Conservation (phyloP, 2,797 vertebrate species). For the Acipenser oxyrinchus region DNA sequence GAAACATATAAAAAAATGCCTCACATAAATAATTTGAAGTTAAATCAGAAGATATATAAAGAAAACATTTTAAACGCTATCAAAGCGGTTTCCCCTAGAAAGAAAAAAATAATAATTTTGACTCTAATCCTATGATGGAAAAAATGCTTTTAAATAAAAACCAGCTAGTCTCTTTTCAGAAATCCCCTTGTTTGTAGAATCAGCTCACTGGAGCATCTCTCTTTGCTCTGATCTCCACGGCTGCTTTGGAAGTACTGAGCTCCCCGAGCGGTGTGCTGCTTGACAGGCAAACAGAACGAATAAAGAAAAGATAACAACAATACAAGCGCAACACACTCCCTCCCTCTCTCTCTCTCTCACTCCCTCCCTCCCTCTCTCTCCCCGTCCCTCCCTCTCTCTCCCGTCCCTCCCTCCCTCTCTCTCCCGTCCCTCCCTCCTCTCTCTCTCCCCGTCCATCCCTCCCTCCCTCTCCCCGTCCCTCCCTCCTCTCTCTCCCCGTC, state of each 20-base stretch:
- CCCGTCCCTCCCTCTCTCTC: slow-evolving; percentile 1
- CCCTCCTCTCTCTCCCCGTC: slow-evolving; percentile 25
- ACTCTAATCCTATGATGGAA: neutral
- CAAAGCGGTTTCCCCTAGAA: too few species aligned
- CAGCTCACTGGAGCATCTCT: neutral
- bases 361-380: slow-evolving; percentile 24
- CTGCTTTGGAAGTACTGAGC: slow-evolving; percentile 42
- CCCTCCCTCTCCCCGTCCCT: slow-evolving; percentile 20
- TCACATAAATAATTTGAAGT: too few species aligned
- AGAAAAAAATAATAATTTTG: too few species aligned
- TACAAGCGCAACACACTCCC: slow-evolving; percentile 25
- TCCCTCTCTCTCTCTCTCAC: slow-evolving; percentile 28
- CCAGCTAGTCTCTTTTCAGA: neutral
- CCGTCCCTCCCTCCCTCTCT: slow-evolving; percentile 28
- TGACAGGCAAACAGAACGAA: too few species aligned
- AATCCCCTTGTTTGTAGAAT: neutral
- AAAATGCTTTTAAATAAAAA: neutral
- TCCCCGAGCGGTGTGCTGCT: slow-evolving; percentile 29
- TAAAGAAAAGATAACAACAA: too few species aligned
- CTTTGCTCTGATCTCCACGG: slow-evolving; percentile 37
- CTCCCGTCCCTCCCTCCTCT: slow-evolving; percentile 27
- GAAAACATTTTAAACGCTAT: too few species aligned
- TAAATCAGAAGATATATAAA: too few species aligned
- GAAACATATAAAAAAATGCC: too few species aligned
- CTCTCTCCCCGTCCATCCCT: slow-evolving; percentile 14